A percentile compares a stretch with the other conserved stretches of the same genome.
Conservation (phyloP, 2,888 invertebrate species). For the Lutraria lutraria region DNA sequence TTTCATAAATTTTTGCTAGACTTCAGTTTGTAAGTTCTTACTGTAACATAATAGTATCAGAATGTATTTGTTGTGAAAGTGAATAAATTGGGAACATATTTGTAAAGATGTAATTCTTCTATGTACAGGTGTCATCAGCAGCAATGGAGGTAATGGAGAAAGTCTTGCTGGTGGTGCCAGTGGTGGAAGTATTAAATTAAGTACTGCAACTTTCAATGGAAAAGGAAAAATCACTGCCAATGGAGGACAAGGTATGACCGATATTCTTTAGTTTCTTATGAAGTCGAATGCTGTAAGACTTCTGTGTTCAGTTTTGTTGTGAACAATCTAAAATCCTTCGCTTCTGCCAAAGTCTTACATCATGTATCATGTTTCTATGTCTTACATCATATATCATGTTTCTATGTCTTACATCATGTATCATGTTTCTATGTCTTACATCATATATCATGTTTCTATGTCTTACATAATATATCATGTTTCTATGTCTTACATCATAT, state of each 20-base stretch:
- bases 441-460: neutral
- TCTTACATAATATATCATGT: neutral
- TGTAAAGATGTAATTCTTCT: neutral
- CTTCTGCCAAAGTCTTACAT: neutral
- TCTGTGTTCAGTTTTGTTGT: neutral
- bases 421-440: neutral
- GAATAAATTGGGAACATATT: too few species aligned
- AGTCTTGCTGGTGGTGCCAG: slow-evolving; percentile 77
- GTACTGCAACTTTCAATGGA: slow-evolving; percentile 71
- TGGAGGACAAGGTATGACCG: slow-evolving; percentile 76
- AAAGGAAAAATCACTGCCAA: slow-evolving; percentile 72
- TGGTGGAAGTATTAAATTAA: slow-evolving; percentile 77
- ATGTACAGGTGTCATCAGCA: slow-evolving; percentile 73
- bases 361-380: neutral
- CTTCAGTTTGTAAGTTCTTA: too few species aligned
- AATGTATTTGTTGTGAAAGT: too few species aligned
- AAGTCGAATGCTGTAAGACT: neutral
- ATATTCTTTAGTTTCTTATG: neutral
- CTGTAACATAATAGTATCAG: too few species aligned
- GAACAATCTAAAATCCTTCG: neutral
- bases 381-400: neutral
- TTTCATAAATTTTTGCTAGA: too few species aligned
- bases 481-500: too few species aligned
- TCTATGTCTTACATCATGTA: too few species aligned
- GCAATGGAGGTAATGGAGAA: slow-evolving; percentile 70